Base-by-base conservation (phyloP, 2,888 invertebrate genomes). In the Parnassius glacialis region DNA sequence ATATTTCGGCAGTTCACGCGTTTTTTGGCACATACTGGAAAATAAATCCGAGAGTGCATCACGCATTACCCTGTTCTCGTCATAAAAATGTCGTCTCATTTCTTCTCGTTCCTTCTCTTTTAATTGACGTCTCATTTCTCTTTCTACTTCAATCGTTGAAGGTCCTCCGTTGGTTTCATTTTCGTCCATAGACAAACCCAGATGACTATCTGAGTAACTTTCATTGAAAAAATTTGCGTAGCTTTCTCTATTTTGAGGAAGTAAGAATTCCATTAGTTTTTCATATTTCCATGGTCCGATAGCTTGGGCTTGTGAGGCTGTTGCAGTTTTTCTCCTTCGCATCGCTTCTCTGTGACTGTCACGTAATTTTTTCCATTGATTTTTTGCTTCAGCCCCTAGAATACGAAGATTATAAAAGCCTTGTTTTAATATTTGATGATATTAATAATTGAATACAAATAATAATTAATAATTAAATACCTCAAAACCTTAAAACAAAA, bases 11-110 rank as follows among this genome's bases (percentile, higher is more conserved):
- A 76, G 58, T 41, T 68, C 67, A 3, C 70, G 64, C 9, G 76
- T 76, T 66, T 78, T 76, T 57, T 75, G 67, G 59, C 69, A 74
- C 25, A 78, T 54, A 65, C 76, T 72, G 10, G 68, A 65, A 62
- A 78, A 76, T 45, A 78, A 58, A 50, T 69, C 67, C 3, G 68
- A 59, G 2, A 78, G 51, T 11, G 74, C 72, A 60, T 76, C 73
- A 0, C 68, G 47, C n/a, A 20, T 44, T 10, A 25, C 10, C 43
- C 57, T 59, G 50, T 62, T 62, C 12, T 57, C 55, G 16, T 64
- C 64, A 10, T 57, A 62, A 51, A 62, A 50, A 10, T 65, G 62
- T 48, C 52, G 65, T 64, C 63, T 63, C 41, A 65, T 34, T 50
- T 69, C 61, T 52, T 66, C 68, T 61, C 62, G 64, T 57, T 68